Evolutionary conservation across 2,888 invertebrate species (phyloP).

Genomic region (Lathronympha strigana): DNA sequence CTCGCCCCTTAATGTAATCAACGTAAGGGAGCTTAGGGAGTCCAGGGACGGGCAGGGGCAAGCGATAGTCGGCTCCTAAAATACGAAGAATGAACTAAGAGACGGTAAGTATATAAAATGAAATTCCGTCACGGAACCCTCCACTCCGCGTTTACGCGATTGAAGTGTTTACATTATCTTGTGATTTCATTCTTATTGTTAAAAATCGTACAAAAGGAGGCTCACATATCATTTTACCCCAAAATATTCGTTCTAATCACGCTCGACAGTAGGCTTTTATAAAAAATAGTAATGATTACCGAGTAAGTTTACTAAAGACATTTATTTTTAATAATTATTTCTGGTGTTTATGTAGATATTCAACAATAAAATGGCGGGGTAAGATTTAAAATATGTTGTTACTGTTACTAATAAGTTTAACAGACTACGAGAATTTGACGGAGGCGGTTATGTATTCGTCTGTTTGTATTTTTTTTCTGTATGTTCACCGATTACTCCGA

Average conservation of each 20-base stretch:
- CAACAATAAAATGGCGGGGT: neutral
- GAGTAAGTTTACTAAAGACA: neutral
- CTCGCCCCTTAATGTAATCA: no score
- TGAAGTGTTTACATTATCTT: neutral
- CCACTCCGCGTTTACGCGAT: neutral
- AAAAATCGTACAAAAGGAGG: neutral
- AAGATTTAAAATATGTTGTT: neutral
- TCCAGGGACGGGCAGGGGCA: no score
- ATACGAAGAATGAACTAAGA: no score
- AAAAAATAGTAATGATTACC: neutral
- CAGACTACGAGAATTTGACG: no score
- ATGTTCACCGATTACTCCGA: no score
- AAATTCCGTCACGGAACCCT: slow-evolving; percentile 3
- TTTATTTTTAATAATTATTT: neutral
- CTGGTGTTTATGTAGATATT: neutral
- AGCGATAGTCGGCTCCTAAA: no score
- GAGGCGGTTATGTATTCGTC: no score
- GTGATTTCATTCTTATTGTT: slow-evolving; percentile 18
- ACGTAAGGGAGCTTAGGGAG: no score
- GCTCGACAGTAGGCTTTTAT: neutral
- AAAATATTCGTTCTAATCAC: neutral
- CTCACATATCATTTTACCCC: neutral
- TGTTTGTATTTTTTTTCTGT: no score
- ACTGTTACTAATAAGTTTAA: neutral
- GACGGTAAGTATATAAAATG: neutral